phyloP scores from a whole-genome alignment of 2,113 vertebrate species.

The Cairina moschata region DNA sequence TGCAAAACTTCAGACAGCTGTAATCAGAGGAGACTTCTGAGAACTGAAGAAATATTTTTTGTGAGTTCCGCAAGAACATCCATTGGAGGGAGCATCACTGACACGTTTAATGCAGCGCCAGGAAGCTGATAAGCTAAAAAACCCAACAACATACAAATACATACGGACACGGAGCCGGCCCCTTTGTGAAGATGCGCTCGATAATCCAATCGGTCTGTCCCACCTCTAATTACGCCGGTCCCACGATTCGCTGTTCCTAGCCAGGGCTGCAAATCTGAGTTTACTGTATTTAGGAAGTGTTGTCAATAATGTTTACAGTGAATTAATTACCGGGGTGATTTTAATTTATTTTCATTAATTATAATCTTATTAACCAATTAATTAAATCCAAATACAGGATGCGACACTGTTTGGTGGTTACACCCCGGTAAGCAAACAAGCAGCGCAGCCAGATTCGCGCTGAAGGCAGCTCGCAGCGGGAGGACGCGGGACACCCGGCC shows the following conservation, averaged over 20 bases:
- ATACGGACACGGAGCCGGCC: neutral
- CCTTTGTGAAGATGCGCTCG: neutral
- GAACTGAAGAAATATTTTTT: neutral
- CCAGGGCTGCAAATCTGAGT: neutral
- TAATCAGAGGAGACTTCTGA: neutral
- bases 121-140: neutral
- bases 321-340: constrained; percentile 76
- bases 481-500: neutral
- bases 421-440: constrained; percentile 43
- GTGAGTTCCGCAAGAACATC: neutral
- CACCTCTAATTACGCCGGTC: neutral
- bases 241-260: neutral
- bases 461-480: neutral
- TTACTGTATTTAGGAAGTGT: constrained; percentile 64
- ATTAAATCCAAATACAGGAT: constrained; percentile 69
- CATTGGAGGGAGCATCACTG: neutral
- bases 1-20: neutral
- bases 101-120: neutral
- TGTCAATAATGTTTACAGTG: constrained; percentile 74
- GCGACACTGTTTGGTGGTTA: neutral
- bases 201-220: neutral
- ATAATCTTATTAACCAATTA: constrained; percentile 79
- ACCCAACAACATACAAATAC: neutral
- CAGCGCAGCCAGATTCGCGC: neutral
- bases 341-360: constrained; percentile 81